phyloP scores from a whole-genome alignment of 2,113 vertebrate genomes.

The Poeciliopsis occidentalis region DNA sequence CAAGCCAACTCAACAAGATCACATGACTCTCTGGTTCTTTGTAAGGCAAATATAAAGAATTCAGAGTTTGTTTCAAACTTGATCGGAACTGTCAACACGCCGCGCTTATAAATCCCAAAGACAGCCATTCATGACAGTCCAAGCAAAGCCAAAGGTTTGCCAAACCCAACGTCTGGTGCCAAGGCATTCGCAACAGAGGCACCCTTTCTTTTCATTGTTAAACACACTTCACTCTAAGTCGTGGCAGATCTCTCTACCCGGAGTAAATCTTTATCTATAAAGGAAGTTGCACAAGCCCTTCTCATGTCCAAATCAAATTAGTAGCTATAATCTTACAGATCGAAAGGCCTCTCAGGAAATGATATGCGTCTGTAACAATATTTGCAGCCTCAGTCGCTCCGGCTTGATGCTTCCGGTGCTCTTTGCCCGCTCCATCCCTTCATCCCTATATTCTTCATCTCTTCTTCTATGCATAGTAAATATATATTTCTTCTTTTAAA shows the following conservation, averaged over 20 bases:
- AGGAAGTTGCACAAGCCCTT: slow-evolving; percentile 18
- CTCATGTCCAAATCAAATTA: slow-evolving; percentile 60
- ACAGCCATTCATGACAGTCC: background rate
- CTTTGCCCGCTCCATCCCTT: slow-evolving; percentile 22
- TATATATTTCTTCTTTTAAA: background rate
- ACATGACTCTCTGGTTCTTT: background rate
- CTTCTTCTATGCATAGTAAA: background rate
- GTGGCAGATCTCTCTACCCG: background rate
- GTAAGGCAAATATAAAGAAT: background rate
- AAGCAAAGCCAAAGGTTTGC: background rate
- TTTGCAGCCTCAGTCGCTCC: slow-evolving; percentile 48
- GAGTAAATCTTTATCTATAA: slow-evolving; percentile 40
- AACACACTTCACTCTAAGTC: slow-evolving; percentile 18
- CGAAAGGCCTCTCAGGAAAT: slow-evolving; percentile 64
- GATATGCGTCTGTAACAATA: slow-evolving; percentile 51
- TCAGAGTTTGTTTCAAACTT: background rate
- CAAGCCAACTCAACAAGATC: background rate
- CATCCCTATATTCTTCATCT: background rate
- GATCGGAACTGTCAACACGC: background rate
- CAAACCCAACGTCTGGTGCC: background rate
- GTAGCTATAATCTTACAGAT: slow-evolving; percentile 59
- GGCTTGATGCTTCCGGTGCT: slow-evolving; percentile 31
- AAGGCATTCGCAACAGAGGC: background rate
- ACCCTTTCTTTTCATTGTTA: background rate
- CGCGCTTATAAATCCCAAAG: background rate